Evolutionary conservation across 2,888 invertebrate species (phyloP), one percentile per base, ranked within the genome.

Genomic region (Limnephilus lunatus): DNA sequence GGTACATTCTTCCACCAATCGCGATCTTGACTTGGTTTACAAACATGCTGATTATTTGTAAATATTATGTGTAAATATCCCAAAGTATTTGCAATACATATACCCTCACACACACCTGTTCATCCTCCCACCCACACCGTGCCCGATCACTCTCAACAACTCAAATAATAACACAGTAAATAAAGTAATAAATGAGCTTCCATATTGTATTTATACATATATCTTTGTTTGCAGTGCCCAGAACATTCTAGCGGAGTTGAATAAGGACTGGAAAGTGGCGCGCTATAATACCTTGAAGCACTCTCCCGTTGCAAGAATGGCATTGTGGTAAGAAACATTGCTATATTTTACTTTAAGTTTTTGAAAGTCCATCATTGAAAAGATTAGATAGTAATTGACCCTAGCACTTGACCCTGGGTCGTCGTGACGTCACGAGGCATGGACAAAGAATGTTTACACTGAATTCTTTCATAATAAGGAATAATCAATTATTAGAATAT

Each of bases 261-360:
- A 95, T 93, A 94, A 94, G 12, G 94, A 94, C 48, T 94, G 95
- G 80, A 94, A 93, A 85, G 95, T 96, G 39, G 94, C 94, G 5
- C 94, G 94, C 81, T 96, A 95, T 94, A 95, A 94, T 91, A 94
- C 94, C n/a, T 94, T 95, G 94, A 94, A 94, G 92, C 95, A 95
- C 94, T 95, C 95, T 5, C 94, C 94, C 3, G 91, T 94, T 9
- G 94, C 94, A n/a, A 94, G 94, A 92, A 93, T 94, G 31, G 90
- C 94, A 80, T 87, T 95, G 30, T 95, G 95, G 95, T 95, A 94
- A 92, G 94, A 93, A 82, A 82, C 39, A 9, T n/a, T 68, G 9
- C 25, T 53, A 53, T 19, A 5, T 53, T 53, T 19, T 68, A 25
- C 25, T 5, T 68, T 68, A 68, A 19, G n/a, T n/a, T n/a, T n/a